Evolutionary conservation across 2,888 invertebrate genomes (phyloP).

Genomic region (Amblyteles armatorius): DNA sequence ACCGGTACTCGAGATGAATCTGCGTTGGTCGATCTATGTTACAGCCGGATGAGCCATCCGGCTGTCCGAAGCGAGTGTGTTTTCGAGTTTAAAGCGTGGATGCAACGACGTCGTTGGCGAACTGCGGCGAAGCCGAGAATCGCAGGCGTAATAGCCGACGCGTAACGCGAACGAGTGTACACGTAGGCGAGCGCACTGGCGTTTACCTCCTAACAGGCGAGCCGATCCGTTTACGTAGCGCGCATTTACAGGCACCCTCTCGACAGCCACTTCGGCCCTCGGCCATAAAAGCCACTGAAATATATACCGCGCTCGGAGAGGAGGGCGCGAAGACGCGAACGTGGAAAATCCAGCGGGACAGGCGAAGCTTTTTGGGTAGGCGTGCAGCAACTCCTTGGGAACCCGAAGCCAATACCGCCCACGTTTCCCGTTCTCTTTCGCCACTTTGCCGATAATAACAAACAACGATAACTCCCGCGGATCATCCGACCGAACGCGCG

Average conservation of each 20-base stretch:
- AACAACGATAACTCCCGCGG: slow-evolving; percentile 30
- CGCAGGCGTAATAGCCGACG: background rate
- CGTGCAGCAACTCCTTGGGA: background rate
- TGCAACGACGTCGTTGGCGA: slow-evolving; percentile 10
- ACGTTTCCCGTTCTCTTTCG: slow-evolving; percentile 15
- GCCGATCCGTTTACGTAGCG: slow-evolving; percentile 75
- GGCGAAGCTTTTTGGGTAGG: slow-evolving; percentile 21
- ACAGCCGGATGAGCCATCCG: slow-evolving; percentile 30
- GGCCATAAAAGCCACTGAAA: slow-evolving; percentile 35
- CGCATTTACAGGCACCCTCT: slow-evolving; percentile 68
- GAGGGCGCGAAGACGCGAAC: slow-evolving; percentile 13
- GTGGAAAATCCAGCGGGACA: slow-evolving; percentile 51
- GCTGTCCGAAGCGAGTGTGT: slow-evolving; percentile 2
- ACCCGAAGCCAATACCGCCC: slow-evolving; percentile 37
- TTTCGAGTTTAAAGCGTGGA: slow-evolving; percentile 9
- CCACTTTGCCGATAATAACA: slow-evolving; percentile 33
- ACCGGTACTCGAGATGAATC: background rate
- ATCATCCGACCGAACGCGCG: background rate
- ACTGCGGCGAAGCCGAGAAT: slow-evolving; percentile 7
- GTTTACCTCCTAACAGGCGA: slow-evolving; percentile 75
- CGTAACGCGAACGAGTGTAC: slow-evolving; percentile 19
- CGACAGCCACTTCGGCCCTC: slow-evolving; percentile 28
- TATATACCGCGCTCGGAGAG: background rate
- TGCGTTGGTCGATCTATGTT: slow-evolving; percentile 1
- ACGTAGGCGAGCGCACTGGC: slow-evolving; percentile 14